A percentile compares a stretch with the other conserved stretches of the same genome.
Conservation (phyloP, 2,797 vertebrate species). For the Clarias fuscus region DNA sequence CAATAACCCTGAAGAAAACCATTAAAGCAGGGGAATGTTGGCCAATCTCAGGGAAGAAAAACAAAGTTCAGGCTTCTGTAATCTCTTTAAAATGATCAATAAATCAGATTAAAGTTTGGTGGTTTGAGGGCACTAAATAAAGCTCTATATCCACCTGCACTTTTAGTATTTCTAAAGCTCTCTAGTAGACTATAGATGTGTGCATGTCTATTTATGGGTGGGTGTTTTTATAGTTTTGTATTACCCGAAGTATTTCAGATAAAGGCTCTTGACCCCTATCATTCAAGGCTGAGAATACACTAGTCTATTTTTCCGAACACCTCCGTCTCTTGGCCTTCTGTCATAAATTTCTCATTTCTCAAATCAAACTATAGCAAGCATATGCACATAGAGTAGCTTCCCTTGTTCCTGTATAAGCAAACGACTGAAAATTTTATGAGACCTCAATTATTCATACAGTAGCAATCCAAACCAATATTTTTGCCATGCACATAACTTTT, state of each 20-base stretch:
- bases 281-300: constrained; percentile 48
- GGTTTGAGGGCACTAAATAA: constrained; percentile 51
- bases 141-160: constrained; percentile 42
- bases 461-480: constrained; percentile 17
- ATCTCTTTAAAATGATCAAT: constrained; percentile 61
- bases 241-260: constrained; percentile 33
- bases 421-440: constrained; percentile 67
- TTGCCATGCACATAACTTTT: background rate
- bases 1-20: constrained; percentile 61
- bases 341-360: constrained; percentile 65
- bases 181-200: constrained; percentile 3
- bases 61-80: constrained; percentile 61
- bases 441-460: constrained; percentile 68
- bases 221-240: background rate
- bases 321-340: constrained; percentile 30
- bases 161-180: constrained; percentile 34
- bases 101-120: constrained; percentile 58
- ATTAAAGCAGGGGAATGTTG: constrained; percentile 57
- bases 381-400: constrained; percentile 71
- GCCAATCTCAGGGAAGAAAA: constrained; percentile 56
- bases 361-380: constrained; percentile 58
- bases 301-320: constrained; percentile 35
- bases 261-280: constrained; percentile 36
- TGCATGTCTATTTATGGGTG: constrained; percentile 13
- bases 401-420: constrained; percentile 69